Evolutionary conservation across 1,140 invertebrate genomes (phyloP).

Genomic region (Ladona fulva): DNA sequence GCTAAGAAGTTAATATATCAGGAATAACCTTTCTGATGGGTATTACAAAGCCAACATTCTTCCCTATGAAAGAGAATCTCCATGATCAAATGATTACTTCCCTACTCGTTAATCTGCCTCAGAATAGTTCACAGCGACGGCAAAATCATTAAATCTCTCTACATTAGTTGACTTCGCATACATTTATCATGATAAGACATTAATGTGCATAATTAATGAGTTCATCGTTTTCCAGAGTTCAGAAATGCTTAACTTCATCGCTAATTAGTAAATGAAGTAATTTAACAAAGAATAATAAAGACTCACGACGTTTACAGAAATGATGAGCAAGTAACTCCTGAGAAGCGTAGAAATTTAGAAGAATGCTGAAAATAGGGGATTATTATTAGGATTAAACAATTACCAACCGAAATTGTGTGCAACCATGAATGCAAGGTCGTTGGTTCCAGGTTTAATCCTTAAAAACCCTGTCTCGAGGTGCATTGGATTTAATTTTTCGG

Average conservation of each 20-base stretch:
- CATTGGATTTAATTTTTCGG: slow-evolving; percentile 46
- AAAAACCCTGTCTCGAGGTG: slow-evolving; percentile 57
- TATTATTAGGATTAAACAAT: slow-evolving; percentile 7
- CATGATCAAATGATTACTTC: no score
- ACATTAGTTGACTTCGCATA: no score
- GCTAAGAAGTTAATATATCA: no score
- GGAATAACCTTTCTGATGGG: no score
- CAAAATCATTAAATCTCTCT: no score
- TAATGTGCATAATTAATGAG: neutral
- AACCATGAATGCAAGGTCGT: slow-evolving; percentile 45
- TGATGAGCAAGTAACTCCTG: no score
- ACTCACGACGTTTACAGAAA: neutral
- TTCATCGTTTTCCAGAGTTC: neutral
- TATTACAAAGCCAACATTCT: no score
- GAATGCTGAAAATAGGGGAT: neutral
- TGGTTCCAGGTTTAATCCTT: slow-evolving; percentile 46
- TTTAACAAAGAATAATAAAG: neutral
- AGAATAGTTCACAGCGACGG: no score
- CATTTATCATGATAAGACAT: no score
- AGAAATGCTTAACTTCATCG: neutral
- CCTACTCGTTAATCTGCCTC: no score
- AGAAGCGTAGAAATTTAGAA: no score
- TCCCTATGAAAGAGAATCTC: no score
- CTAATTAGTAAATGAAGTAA: neutral
- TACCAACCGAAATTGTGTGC: slow-evolving; percentile 49